Conservation (phyloP, 2,113 vertebrate species). For the Mormoops blainvillei region DNA sequence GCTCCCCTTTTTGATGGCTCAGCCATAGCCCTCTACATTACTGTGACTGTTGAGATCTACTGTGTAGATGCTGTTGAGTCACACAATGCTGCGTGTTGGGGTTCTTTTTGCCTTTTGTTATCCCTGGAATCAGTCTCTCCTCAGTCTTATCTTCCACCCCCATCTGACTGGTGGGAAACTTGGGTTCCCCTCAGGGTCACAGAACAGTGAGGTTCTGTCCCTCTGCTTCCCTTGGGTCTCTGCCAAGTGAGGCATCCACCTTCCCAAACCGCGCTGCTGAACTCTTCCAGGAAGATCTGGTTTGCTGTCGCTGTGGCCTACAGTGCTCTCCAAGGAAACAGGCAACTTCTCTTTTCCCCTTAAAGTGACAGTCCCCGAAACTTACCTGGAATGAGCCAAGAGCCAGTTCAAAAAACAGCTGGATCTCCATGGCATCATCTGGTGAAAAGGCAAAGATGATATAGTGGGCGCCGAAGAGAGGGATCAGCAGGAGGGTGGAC, state of each 20-base stretch:
- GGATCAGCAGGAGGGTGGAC: constrained; percentile 95
- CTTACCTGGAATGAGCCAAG: constrained; percentile 96
- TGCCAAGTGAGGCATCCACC: not conserved
- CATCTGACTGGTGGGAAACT: not conserved
- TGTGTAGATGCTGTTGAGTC: not conserved
- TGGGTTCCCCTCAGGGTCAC: not conserved
- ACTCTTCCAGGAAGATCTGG: not conserved
- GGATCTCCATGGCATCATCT: constrained; percentile 87
- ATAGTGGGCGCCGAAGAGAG: constrained; percentile 96
- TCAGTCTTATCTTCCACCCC: not conserved
- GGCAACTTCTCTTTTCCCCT: not conserved
- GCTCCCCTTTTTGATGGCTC: not conserved
- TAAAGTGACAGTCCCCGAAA: not conserved
- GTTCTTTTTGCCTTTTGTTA: not conserved
- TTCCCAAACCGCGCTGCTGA: not conserved
- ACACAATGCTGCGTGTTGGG: rapidly evolving
- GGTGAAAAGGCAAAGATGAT: constrained; percentile 94
- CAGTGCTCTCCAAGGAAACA: not conserved
- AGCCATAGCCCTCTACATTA: rapidly evolving
- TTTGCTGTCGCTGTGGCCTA: not conserved
- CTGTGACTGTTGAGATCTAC: no score
- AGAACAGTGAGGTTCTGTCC: not conserved
- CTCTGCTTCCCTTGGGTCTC: not conserved
- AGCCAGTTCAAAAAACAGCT: constrained; percentile 92
- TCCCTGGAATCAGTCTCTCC: not conserved